Percentiles rank a stretch among this genome's conserved stretches.
Evolutionary conservation across 2,797 vertebrate species (phyloP).

Genomic region (Melanotaenia pygmaea): DNA sequence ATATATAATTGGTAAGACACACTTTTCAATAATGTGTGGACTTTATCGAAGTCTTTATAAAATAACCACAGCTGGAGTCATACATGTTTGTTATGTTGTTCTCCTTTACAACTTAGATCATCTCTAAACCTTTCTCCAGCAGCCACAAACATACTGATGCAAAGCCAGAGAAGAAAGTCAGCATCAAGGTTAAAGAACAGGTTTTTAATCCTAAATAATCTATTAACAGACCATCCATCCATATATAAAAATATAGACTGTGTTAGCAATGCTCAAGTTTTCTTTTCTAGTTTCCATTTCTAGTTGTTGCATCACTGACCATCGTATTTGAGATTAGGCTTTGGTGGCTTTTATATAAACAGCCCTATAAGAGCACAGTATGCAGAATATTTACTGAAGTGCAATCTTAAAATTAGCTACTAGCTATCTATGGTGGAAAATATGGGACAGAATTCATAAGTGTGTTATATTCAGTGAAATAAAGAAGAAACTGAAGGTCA

Average conservation of each 20-base stretch:
- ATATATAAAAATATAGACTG: not conserved
- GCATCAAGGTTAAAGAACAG: not conserved
- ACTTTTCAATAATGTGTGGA: not conserved
- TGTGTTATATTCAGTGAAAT: not conserved
- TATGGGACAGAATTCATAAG: not conserved
- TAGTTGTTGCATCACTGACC: not conserved
- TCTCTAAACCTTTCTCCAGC: too few relatives aligned
- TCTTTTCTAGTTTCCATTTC: not conserved
- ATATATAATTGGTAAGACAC: not conserved
- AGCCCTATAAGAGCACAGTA: too few relatives aligned
- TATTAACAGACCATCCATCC: not conserved
- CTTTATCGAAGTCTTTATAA: not conserved
- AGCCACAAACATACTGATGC: not conserved
- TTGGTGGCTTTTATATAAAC: too few relatives aligned
- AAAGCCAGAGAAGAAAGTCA: not conserved
- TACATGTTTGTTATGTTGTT: too few relatives aligned
- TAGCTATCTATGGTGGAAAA: not conserved
- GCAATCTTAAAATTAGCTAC: too few relatives aligned
- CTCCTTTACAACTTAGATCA: too few relatives aligned
- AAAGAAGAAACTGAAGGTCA: not conserved
- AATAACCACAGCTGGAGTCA: not conserved
- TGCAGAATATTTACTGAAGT: too few relatives aligned
- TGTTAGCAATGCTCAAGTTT: not conserved
- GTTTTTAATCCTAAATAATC: not conserved
- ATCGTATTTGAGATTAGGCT: not conserved